Percentiles rank a stretch among this genome's conserved stretches.
These are phyloP conservation scores for Micropterix aruncella DNA, from an alignment of 2,888 invertebrate species.

Conservation along the genomic window DNA sequence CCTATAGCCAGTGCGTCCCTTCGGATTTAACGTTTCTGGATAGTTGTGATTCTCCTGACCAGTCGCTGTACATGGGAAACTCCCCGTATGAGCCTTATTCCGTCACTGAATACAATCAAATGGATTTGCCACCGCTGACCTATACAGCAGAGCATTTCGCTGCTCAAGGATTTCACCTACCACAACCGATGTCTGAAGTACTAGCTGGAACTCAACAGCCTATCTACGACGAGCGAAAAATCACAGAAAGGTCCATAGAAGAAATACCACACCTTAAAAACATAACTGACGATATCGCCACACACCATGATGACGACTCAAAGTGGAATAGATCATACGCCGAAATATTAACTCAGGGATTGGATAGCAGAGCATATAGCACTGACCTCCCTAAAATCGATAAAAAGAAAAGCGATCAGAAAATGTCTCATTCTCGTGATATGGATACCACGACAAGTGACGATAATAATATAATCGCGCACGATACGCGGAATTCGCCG, in stretches of 20 bases:
- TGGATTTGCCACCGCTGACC: slow-evolving; percentile 12
- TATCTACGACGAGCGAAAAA: too few species aligned
- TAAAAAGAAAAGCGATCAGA: slow-evolving; percentile 28
- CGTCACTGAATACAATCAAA: slow-evolving; percentile 8
- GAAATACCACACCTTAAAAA: too few species aligned
- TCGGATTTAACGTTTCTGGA: neutral
- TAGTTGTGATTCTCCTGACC: neutral
- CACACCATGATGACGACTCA: slow-evolving; percentile 16
- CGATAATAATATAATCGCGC: slow-evolving; percentile 18
- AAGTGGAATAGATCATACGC: slow-evolving; percentile 46
- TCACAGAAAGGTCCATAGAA: too few species aligned
- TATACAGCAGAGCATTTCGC: slow-evolving; percentile 18
- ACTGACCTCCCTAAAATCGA: neutral
- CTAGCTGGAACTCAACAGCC: slow-evolving; percentile 7
- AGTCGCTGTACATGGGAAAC: neutral
- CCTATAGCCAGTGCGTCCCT: too few species aligned
- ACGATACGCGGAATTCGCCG: slow-evolving; percentile 16
- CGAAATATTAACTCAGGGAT: slow-evolving; percentile 53
- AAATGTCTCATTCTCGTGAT: slow-evolving; percentile 20
- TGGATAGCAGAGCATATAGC: slow-evolving; percentile 17
- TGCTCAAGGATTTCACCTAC: slow-evolving; percentile 17
- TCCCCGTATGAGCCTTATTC: slow-evolving; percentile 6
- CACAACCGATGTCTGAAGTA: slow-evolving; percentile 13
- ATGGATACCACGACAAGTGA: slow-evolving; percentile 31
- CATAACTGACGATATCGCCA: too few species aligned